A percentile compares a stretch with the other conserved stretches of the same genome.
Evolutionary conservation across 2,113 vertebrate genomes (phyloP).

Genomic region (Pipa parva): DNA sequence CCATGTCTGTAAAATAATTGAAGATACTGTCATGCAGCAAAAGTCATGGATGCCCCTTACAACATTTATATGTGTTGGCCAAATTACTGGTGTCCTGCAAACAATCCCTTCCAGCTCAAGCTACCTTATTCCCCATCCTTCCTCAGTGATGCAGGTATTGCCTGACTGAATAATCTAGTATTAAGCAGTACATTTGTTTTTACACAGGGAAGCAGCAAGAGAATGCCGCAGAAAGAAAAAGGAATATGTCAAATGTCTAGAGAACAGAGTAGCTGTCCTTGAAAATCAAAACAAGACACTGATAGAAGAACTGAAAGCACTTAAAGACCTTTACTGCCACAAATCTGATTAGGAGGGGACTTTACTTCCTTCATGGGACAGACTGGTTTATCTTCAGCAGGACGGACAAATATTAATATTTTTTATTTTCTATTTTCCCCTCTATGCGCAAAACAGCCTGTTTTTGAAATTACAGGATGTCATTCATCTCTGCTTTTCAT

Average conservation of each 20-base stretch:
- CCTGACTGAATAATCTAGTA: no score
- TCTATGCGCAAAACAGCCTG: conserved; percentile 80
- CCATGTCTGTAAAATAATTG: no score
- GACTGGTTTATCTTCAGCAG: conserved; percentile 74
- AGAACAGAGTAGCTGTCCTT: conserved; percentile 96
- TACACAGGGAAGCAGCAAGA: conserved; percentile 88
- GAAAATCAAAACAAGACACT: conserved; percentile 99
- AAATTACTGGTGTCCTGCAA: no score
- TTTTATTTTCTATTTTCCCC: conserved; percentile 82
- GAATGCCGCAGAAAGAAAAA: conserved; percentile 98
- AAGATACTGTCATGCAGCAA: no score
- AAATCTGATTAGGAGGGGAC: conserved; percentile 86
- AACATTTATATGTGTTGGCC: no score
- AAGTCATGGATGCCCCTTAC: no score
- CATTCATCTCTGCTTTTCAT: conserved; percentile 75
- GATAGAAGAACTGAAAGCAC: conserved; percentile 98
- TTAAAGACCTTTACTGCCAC: conserved; percentile 99
- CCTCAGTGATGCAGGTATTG: no score
- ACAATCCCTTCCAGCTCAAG: no score
- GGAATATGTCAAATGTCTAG: conserved; percentile 98
- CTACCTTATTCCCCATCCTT: no score
- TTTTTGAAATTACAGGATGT: conserved; percentile 74
- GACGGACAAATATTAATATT: conserved; percentile 66
- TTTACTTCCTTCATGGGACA: conserved; percentile 62
- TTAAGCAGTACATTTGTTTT: conserved; percentile 45